phyloP scores from a whole-genome alignment of 2,797 vertebrate species.

The Microctenopoma stevenorrisi region DNA sequence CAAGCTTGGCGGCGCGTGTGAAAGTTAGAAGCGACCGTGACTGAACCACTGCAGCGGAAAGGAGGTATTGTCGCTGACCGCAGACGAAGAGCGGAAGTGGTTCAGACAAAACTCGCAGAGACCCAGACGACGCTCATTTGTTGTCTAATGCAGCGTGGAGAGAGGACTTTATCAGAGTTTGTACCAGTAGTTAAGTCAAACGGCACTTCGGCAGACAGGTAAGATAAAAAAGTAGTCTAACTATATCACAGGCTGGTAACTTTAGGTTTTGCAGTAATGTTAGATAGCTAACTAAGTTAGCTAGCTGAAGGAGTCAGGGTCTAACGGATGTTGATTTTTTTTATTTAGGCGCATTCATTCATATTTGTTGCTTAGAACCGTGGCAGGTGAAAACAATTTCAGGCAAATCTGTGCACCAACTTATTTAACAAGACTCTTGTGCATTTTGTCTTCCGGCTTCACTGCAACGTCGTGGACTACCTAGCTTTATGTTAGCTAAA shows the following conservation, averaged over 20 bases:
- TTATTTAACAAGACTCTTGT: background rate
- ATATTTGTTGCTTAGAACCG: background rate
- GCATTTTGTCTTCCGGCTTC: background rate
- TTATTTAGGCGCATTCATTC: background rate
- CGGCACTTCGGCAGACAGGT: conserved; percentile 30
- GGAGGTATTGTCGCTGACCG: background rate
- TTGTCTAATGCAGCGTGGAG: background rate
- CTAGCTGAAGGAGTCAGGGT: conserved; percentile 15
- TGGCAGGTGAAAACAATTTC: too few species aligned
- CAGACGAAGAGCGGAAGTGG: conserved; percentile 34
- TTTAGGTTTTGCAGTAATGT: background rate
- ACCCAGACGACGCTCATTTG: background rate
- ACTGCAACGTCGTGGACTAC: background rate
- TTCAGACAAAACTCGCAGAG: background rate
- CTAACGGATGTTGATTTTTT: background rate
- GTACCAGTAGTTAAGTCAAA: background rate
- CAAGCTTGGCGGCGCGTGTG: background rate
- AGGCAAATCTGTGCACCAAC: background rate
- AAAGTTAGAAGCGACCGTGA: background rate
- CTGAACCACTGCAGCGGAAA: background rate
- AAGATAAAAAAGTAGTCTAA: background rate
- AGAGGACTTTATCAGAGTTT: background rate
- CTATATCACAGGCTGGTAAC: accelerated
- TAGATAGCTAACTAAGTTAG: conserved; percentile 31
- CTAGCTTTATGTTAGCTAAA: conserved; percentile 20